These are phyloP conservation scores for Forbesichthys papilliferus DNA, from an alignment of 2,113 vertebrate genomes.

Conservation along the genomic window DNA sequence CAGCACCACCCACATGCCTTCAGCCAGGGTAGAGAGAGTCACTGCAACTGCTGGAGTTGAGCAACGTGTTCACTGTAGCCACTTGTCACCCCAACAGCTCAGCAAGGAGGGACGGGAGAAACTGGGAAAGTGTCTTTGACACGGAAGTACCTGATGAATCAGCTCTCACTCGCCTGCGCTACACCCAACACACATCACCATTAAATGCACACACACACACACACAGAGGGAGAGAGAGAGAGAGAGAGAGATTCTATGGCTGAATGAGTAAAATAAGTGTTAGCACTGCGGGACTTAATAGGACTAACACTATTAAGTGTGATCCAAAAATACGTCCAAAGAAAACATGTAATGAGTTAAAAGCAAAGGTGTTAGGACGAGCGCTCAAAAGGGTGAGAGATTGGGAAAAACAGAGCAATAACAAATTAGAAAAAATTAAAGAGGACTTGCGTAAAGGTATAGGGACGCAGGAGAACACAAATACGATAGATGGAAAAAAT, in stretches of 20 bases:
- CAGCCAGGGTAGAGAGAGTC: constrained; percentile 7
- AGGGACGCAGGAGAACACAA: not conserved
- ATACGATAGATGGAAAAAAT: not conserved
- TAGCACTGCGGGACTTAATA: too few species aligned
- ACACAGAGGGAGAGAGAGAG: constrained; percentile 1
- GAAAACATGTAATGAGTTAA: too few species aligned
- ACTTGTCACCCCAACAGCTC: too few species aligned
- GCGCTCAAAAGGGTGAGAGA: not conserved
- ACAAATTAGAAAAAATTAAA: not conserved
- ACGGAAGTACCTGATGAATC: not conserved
- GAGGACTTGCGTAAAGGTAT: too few species aligned
- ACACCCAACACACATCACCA: not conserved
- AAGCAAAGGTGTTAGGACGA: too few species aligned
- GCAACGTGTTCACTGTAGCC: too few species aligned
- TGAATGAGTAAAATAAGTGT: not conserved
- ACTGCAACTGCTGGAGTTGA: too few species aligned
- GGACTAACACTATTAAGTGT: too few species aligned
- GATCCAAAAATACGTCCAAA: too few species aligned
- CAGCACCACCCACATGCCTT: constrained; percentile 8
- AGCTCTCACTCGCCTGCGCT: not conserved
- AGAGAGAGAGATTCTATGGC: not conserved
- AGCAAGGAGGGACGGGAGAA: too few species aligned
- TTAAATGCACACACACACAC: not conserved
- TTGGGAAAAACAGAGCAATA: not conserved
- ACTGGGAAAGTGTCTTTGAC: too few species aligned